Evolutionary conservation across 1,140 invertebrate genomes (phyloP), one percentile per base, ranked within the genome.

Genomic region (Sarcophaga peregrina): DNA sequence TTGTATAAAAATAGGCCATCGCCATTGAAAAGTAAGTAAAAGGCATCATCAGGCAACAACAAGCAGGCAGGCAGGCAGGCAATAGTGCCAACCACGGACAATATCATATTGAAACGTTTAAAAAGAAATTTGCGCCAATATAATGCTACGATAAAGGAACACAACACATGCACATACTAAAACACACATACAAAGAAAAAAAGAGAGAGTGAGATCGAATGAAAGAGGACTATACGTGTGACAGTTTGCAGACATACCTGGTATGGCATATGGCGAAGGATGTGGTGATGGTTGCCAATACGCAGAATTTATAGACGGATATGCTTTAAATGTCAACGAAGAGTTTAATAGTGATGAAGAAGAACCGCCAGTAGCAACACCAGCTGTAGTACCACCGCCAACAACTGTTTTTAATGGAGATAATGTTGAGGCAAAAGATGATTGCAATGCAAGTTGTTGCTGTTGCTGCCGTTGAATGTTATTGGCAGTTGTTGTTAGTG

Each of bases 261-360:
- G 95, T 87, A 95, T 91, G 85, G 94, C 92, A 91, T 96, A 95
- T 86, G 94, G 95, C 85, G 93, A 94, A 86, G 93, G 93, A 91
- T 94, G 93, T 81, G 94, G 92, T 85, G 95, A 93, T 84, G 95
- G 94, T 86, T 95, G 93, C 95, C 95, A 96, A 90, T 95, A 95
- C 87, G 94, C 93, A 87, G 94, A 93, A 91, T 93, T 95, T 91
- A 96, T 96, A 84, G 95, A 93, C 86, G 95, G 95, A 92, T 95
- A 95, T 87, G 92, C 92, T 86, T 89, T 89, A 87, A 88, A 87
- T 85, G 87, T 20, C 80, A 20, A 48, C 25, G 80, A 81, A 48
- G 80, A 81, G 54, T 68, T 68, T 20, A 72, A 81, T 72, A 72
- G 68, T 25, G 62, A 81, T 72, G 80, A 81, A 48, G 80, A n/a